Conservation (phyloP, 2,888 invertebrate genomes). For the Iselma pallidipennis region DNA sequence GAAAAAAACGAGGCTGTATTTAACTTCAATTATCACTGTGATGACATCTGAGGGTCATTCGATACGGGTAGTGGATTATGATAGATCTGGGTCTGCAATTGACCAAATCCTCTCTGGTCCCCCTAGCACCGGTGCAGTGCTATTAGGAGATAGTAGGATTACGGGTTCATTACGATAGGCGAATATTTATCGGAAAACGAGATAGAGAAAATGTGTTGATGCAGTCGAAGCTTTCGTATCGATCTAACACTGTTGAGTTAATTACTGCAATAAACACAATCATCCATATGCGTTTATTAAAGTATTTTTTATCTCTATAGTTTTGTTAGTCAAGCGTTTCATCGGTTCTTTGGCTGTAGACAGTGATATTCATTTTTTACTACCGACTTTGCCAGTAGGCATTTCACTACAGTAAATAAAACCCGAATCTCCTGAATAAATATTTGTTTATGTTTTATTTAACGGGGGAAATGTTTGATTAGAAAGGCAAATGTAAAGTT, state of each 20-base stretch:
- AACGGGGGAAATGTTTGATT: slow-evolving; percentile 41
- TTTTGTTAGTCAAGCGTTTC: too few relatives aligned
- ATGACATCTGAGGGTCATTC: slow-evolving; percentile 25
- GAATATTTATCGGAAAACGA: slow-evolving; percentile 38
- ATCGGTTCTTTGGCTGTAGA: slow-evolving; percentile 1
- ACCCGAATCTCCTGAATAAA: slow-evolving; percentile 41
- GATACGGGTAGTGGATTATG: slow-evolving; percentile 40
- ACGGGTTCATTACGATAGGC: slow-evolving; percentile 49
- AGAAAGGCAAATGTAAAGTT: slow-evolving; percentile 39
- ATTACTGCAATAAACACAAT: too few relatives aligned
- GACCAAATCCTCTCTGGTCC: slow-evolving; percentile 33
- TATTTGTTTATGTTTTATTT: slow-evolving; percentile 50
- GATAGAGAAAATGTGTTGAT: background rate
- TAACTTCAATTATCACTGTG: slow-evolving; percentile 10
- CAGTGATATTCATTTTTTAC: slow-evolving; percentile 4
- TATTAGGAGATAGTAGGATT: slow-evolving; percentile 51
- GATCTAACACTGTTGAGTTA: background rate
- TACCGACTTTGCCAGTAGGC: slow-evolving; percentile 2
- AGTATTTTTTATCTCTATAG: too few relatives aligned
- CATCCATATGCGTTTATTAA: too few relatives aligned
- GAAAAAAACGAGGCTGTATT: background rate
- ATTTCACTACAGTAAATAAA: slow-evolving; percentile 15
- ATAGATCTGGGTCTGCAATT: slow-evolving; percentile 40
- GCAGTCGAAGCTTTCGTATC: too few relatives aligned
- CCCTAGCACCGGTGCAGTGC: slow-evolving; percentile 34